Conservation (phyloP, 2,797 vertebrate species). For the Tenualosa ilisha region DNA sequence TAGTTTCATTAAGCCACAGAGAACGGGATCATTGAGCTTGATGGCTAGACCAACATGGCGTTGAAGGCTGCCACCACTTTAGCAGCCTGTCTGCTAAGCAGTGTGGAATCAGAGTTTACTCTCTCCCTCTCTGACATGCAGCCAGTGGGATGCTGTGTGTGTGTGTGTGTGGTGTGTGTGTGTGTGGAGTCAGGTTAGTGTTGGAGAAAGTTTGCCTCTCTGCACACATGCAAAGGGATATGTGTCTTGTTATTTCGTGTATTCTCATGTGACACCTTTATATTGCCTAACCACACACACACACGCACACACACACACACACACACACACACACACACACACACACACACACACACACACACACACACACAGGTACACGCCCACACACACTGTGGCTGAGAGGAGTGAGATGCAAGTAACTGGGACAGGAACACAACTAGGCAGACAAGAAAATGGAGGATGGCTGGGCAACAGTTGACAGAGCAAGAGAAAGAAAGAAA, state of each 20-base stretch:
- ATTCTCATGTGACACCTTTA: not conserved
- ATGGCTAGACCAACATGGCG: not conserved
- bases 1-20: constrained; percentile 17
- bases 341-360: not conserved
- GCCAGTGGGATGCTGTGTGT: not conserved
- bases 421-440: not conserved
- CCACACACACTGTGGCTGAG: not conserved
- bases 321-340: constrained; percentile 19
- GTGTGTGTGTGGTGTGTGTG: no score
- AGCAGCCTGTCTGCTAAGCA: not conserved
- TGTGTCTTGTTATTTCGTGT: not conserved
- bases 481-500: not conserved
- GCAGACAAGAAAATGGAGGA: not conserved
- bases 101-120: not conserved
- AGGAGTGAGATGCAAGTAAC: no score
- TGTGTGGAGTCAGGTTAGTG: no score
- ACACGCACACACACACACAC: constrained; percentile 18
- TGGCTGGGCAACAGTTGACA: not conserved
- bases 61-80: not conserved
- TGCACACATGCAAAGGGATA: not conserved
- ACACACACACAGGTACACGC: not conserved
- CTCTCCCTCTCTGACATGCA: not conserved
- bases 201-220: not conserved
- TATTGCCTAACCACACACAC: not conserved
- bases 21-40: constrained; percentile 15